Conservation (phyloP, 2,113 vertebrate species). For the Seriola rivoliana region DNA sequence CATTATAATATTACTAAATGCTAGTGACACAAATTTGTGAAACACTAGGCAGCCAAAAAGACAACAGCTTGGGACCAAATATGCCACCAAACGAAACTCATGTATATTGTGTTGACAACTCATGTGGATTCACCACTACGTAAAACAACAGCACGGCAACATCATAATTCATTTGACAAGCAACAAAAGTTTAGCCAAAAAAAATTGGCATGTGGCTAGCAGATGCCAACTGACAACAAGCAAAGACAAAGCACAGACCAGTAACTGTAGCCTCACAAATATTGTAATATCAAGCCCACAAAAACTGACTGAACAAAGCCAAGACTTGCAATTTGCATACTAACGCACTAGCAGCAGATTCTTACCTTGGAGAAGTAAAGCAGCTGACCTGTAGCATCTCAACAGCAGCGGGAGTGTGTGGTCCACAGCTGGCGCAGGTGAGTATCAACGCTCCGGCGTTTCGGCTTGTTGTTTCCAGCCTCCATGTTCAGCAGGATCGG, state of each 20-base stretch:
- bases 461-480: not conserved
- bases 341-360: not conserved
- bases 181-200: not conserved
- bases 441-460: not conserved
- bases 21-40: not conserved
- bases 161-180: not conserved
- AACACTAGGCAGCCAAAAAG: not conserved
- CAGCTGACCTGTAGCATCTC: not conserved
- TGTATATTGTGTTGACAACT: not conserved
- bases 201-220: not conserved
- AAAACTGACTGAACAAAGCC: not conserved
- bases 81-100: not conserved
- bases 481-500: not conserved
- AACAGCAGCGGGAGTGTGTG: not conserved
- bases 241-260: not conserved
- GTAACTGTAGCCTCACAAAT: not conserved
- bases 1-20: not conserved
- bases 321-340: not conserved
- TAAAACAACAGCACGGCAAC: not conserved
- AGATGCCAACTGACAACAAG: not conserved
- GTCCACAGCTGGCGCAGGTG: not conserved
- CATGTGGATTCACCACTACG: not conserved
- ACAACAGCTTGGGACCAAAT: not conserved
- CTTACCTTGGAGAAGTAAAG: slow-evolving; percentile 8
- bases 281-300: not conserved